Evolutionary conservation across 2,888 invertebrate species (phyloP), one percentile per base, ranked within the genome.

Genomic region (Mimumesa dahlbomi): DNA sequence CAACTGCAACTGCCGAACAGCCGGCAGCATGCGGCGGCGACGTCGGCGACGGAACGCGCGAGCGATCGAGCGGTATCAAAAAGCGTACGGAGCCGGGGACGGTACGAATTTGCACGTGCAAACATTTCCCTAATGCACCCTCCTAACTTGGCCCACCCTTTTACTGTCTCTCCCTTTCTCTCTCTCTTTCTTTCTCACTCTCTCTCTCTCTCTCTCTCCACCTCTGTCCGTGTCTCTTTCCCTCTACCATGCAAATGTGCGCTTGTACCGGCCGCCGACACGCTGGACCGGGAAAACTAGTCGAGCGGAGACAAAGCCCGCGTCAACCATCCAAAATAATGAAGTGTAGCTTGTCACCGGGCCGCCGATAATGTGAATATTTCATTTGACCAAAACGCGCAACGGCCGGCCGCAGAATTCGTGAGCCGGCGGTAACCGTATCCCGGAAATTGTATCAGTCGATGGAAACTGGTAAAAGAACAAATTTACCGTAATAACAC

Each of bases 351-450:
- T 76, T 62, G 73, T 74, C 74, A 75, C 63, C 70, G 70, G 50
- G 66, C 48, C 64, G 11, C 65, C 67, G 76, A 71, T 81, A 77
- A 80, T 75, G 77, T 79, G 81, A 85, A 84, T 84, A 84, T 85
- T 85, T 84, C 77, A 81, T 84, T 82, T 73, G 74, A 70, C 66
- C 74, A 69, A 82, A 81, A 79, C 73, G 78, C 74, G 52, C 58
- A 53, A 36, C 52, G 45, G 25, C 25, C 31, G 9, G 2, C 46
- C 22, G 22, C 49, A 4, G 9, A 11, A 25, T 43, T 22, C 18
- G 19, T 42, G 48, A 38, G 29, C 11, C 25, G 25, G 31, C n/a
- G 11, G 72, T 62, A 62, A 45, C 53, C 42, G 48, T 50, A 42
- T 58, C 40, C 64, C 59, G 45, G 61, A 59, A 70, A 76, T 75